Conservation (phyloP, 2,113 vertebrate species). For the Scophthalmus maximus region DNA sequence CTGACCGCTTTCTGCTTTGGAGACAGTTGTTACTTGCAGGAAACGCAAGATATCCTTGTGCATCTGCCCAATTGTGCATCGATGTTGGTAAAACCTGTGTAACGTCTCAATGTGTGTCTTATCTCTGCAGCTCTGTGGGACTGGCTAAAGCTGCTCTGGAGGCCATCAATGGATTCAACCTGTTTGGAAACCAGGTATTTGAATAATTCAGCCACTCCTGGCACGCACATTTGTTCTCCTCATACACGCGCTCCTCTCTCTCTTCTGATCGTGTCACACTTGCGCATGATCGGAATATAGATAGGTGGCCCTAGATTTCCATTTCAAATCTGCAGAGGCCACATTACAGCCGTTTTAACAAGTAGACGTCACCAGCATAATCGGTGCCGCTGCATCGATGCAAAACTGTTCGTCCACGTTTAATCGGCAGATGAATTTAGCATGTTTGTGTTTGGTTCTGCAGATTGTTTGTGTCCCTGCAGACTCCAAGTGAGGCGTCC, state of each 20-base stretch:
- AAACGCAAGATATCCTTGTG: not conserved
- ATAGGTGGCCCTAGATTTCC: slow-evolving; percentile 4
- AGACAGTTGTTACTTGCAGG: slow-evolving; percentile 4
- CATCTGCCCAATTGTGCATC: not conserved
- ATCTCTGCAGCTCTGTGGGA: slow-evolving; percentile 89
- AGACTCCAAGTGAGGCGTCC: slow-evolving; percentile 42
- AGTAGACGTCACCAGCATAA: slow-evolving; percentile 9
- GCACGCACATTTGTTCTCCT: slow-evolving; percentile 7
- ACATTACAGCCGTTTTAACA: slow-evolving; percentile 9
- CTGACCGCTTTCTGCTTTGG: not conserved
- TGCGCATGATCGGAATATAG: not conserved
- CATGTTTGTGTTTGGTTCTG: slow-evolving; percentile 38
- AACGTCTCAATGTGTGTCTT: slow-evolving; percentile 2
- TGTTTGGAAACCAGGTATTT: slow-evolving; percentile 97
- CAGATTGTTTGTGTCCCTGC: slow-evolving; percentile 17
- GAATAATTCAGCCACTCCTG: slow-evolving; percentile 31
- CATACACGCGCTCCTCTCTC: not conserved
- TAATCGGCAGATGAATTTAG: not conserved
- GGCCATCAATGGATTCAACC: slow-evolving; percentile 98
- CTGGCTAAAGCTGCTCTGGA: slow-evolving; percentile 97
- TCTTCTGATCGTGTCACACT: slow-evolving; percentile 1
- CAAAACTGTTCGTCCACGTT: slow-evolving; percentile 6
- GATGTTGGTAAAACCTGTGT: not conserved
- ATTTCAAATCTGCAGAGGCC: slow-evolving; percentile 1
- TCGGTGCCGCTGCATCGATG: slow-evolving; percentile 14